Percentiles rank a stretch among this genome's conserved stretches.
Conservation (phyloP, 2,797 vertebrate genomes). For the Phoxinus dragarum region DNA sequence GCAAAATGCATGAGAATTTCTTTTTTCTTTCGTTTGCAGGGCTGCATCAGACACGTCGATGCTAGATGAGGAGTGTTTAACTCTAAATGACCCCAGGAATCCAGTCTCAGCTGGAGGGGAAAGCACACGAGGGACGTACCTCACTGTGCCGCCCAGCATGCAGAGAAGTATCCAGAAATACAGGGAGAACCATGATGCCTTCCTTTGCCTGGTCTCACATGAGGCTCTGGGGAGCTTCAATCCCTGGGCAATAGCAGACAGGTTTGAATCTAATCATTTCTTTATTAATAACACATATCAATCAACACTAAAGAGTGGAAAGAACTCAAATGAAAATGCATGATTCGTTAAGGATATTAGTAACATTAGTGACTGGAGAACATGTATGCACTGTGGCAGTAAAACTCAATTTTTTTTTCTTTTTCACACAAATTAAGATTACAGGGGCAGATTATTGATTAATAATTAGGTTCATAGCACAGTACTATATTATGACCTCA, state of each 20-base stretch:
- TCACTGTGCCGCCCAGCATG: slow-evolving; percentile 79
- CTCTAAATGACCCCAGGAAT: slow-evolving; percentile 40
- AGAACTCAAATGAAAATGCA: not conserved
- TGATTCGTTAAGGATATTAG: not conserved
- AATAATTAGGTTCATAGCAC: not conserved
- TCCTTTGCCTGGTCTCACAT: slow-evolving; percentile 82
- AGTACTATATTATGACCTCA: not conserved
- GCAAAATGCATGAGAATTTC: not conserved
- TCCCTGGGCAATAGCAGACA: slow-evolving; percentile 87
- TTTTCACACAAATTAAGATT: not conserved
- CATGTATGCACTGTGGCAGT: not conserved
- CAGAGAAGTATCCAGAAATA: slow-evolving; percentile 82
- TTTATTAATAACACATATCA: slow-evolving; percentile 3
- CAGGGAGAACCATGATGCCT: slow-evolving; percentile 77
- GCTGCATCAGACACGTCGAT: slow-evolving; percentile 69
- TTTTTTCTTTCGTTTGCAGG: slow-evolving; percentile 55
- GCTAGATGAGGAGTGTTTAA: slow-evolving; percentile 63
- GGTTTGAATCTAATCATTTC: slow-evolving; percentile 73
- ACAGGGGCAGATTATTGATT: not conserved
- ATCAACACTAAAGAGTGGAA: not conserved
- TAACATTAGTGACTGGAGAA: no score
- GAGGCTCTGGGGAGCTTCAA: slow-evolving; percentile 83
- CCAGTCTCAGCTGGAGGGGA: slow-evolving; percentile 51
- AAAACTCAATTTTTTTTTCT: not conserved
- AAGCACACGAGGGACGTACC: slow-evolving; percentile 48